phyloP scores from a whole-genome alignment of 2,113 vertebrate species.

The Oxyura jamaicensis region DNA sequence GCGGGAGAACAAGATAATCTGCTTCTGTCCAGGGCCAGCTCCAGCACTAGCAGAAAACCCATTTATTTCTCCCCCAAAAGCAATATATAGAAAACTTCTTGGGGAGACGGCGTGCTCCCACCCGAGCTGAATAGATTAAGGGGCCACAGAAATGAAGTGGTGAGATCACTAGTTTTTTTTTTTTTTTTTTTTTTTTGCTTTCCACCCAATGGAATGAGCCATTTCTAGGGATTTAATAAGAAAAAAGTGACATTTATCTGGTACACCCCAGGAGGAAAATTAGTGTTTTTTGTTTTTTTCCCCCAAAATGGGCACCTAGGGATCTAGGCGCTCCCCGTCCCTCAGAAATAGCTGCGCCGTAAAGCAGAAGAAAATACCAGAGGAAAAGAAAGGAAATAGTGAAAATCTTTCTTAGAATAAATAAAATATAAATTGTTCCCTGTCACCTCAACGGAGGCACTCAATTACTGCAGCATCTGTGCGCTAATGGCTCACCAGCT shows the following conservation, averaged over 20 bases:
- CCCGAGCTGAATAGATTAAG: background rate
- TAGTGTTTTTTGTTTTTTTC: background rate
- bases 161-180: background rate
- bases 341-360: too few relatives aligned
- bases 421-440: background rate
- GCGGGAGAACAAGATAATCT: background rate
- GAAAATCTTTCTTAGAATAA: background rate
- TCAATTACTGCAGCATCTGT: slow-evolving; percentile 17
- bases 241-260: background rate
- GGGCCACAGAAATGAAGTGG: background rate
- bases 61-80: background rate
- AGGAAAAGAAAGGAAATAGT: background rate
- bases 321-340: too few relatives aligned
- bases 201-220: background rate
- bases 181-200: background rate
- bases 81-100: background rate
- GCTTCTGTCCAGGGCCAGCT: background rate
- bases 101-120: background rate
- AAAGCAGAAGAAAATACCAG: background rate
- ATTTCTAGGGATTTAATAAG: background rate
- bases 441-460: background rate
- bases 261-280: background rate
- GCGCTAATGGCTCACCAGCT: background rate
- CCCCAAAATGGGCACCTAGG: too few relatives aligned
- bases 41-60: background rate